phyloP scores from a whole-genome alignment of 2,113 vertebrate genomes.

The Otocyon megalotis region DNA sequence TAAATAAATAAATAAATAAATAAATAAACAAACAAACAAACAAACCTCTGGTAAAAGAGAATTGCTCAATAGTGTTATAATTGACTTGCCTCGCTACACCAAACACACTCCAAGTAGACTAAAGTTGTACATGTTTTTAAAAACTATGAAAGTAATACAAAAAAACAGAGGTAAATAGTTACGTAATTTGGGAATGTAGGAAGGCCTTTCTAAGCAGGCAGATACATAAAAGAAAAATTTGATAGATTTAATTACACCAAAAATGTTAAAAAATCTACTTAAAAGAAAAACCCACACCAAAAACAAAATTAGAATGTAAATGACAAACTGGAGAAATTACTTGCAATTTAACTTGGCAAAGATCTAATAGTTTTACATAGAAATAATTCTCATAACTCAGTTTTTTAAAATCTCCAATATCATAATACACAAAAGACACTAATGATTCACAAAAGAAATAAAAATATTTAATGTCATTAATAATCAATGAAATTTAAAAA shows the following conservation, averaged over 20 bases:
- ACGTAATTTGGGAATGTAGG: neutral
- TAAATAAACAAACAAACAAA: too few relatives aligned
- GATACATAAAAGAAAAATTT: neutral
- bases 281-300: constrained; percentile 31
- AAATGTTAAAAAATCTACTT: constrained; percentile 29
- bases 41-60: constrained; percentile 29
- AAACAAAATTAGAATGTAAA: constrained; percentile 60
- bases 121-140: neutral
- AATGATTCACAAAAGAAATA: constrained; percentile 32
- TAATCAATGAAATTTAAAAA: neutral
- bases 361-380: neutral
- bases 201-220: constrained; percentile 12
- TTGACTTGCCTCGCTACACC: neutral
- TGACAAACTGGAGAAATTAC: constrained; percentile 31
- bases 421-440: constrained; percentile 1
- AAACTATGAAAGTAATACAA: constrained; percentile 41
- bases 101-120: neutral
- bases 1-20: too few relatives aligned
- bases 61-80: neutral
- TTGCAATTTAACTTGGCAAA: neutral
- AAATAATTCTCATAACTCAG: constrained; percentile 11
- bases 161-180: constrained; percentile 11
- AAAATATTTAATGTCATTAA: neutral
- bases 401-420: neutral
- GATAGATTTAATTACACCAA: neutral